Conservation (phyloP, 2,113 vertebrate genomes). For the Macquaria ambigua region DNA sequence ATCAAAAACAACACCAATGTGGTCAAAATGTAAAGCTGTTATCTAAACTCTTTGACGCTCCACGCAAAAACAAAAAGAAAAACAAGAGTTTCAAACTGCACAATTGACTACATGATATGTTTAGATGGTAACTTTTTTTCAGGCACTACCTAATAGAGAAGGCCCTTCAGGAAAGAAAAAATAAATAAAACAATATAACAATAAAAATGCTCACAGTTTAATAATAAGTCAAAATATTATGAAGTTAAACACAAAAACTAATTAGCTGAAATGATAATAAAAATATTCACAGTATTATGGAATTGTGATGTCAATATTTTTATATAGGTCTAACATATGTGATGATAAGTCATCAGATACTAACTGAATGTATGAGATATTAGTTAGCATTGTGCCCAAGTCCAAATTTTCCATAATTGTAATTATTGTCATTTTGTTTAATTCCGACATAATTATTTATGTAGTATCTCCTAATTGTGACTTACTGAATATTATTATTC, state of each 20-base stretch:
- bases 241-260: too few relatives aligned
- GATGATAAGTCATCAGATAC: too few relatives aligned
- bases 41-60: neutral
- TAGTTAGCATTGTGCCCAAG: too few relatives aligned
- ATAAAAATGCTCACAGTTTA: neutral
- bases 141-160: neutral
- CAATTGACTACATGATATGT: neutral
- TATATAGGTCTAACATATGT: too few relatives aligned
- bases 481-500: neutral
- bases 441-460: neutral
- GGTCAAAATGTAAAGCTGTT: too few relatives aligned
- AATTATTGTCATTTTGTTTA: neutral
- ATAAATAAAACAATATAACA: neutral
- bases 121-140: neutral
- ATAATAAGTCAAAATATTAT: too few relatives aligned
- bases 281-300: too few relatives aligned
- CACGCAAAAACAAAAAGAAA: neutral
- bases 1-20: neutral
- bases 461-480: neutral
- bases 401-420: neutral
- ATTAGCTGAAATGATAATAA: too few relatives aligned
- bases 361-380: too few relatives aligned
- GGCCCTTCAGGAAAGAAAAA: neutral
- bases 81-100: neutral
- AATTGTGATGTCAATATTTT: too few relatives aligned